phyloP scores from a whole-genome alignment of 2,113 vertebrate genomes.

The Actenoides lindsayi region DNA sequence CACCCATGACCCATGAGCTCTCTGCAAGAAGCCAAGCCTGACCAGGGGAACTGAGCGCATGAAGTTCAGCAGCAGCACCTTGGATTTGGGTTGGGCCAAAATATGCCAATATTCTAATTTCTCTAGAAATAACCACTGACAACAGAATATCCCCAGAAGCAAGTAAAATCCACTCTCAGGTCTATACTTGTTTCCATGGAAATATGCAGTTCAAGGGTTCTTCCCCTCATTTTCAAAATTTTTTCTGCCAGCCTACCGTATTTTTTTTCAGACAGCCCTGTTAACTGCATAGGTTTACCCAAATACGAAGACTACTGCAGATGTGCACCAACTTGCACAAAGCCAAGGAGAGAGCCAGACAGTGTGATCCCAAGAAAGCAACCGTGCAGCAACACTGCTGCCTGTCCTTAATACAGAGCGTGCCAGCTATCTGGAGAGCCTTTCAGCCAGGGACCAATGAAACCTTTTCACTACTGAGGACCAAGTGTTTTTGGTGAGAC shows the following conservation, averaged over 20 bases:
- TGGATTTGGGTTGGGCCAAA: neutral
- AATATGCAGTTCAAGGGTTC: neutral
- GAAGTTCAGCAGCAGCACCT: neutral
- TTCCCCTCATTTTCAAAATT: neutral
- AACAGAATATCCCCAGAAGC: neutral
- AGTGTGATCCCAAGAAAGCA: neutral
- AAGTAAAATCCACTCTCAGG: neutral
- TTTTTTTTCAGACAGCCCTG: neutral
- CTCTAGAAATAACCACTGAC: neutral
- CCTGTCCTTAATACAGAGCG: neutral
- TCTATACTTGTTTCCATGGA: constrained; percentile 22
- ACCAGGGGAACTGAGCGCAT: neutral
- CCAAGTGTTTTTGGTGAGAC: neutral
- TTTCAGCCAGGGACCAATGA: neutral
- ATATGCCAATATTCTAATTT: neutral
- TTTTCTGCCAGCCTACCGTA: neutral
- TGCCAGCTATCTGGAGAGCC: neutral
- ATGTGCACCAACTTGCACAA: neutral
- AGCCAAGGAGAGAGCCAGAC: neutral
- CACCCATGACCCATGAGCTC: neutral
- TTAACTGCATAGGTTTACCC: neutral
- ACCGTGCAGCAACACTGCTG: neutral
- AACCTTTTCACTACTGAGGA: neutral
- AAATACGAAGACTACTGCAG: neutral
- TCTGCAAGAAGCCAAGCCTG: neutral